Conservation (phyloP, 2,888 invertebrate species). For the Uloborus plumipes region DNA sequence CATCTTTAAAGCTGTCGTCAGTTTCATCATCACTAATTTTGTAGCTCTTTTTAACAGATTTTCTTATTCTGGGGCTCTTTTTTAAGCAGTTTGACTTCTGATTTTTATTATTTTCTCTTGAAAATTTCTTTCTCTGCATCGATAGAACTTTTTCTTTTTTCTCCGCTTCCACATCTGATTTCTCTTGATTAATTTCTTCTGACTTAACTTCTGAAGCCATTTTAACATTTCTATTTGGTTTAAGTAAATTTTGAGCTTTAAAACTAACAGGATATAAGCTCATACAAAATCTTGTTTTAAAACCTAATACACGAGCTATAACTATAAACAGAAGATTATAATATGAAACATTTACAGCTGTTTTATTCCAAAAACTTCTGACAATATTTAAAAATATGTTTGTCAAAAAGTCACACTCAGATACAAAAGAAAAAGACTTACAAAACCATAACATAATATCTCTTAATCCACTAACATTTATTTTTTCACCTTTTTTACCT, state of each 20-base stretch:
- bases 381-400: conserved; percentile 74
- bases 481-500: conserved; percentile 48
- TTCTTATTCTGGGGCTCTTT: conserved; percentile 3
- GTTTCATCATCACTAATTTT: conserved; percentile 64
- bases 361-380: conserved; percentile 66
- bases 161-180: too few relatives aligned
- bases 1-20: conserved; percentile 59
- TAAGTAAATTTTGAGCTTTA: conserved; percentile 75
- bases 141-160: too few relatives aligned
- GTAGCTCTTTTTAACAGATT: conserved; percentile 36
- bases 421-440: conserved; percentile 70
- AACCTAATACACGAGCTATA: conserved; percentile 83
- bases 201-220: too few relatives aligned
- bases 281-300: conserved; percentile 84
- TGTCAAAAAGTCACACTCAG: conserved; percentile 16
- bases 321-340: conserved; percentile 83
- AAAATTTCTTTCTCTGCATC: too few relatives aligned
- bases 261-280: conserved; percentile 84
- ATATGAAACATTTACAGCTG: conserved; percentile 79
- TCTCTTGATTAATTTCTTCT: too few relatives aligned
- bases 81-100: background rate
- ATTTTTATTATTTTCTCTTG: too few relatives aligned
- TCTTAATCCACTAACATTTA: conserved; percentile 24
- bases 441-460: conserved; percentile 77
- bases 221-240: background rate